Percentiles rank a stretch among this genome's conserved stretches.
These are phyloP conservation scores for Leptobrachium leishanense DNA, from an alignment of 2,113 vertebrate genomes.

Conservation along the genomic window DNA sequence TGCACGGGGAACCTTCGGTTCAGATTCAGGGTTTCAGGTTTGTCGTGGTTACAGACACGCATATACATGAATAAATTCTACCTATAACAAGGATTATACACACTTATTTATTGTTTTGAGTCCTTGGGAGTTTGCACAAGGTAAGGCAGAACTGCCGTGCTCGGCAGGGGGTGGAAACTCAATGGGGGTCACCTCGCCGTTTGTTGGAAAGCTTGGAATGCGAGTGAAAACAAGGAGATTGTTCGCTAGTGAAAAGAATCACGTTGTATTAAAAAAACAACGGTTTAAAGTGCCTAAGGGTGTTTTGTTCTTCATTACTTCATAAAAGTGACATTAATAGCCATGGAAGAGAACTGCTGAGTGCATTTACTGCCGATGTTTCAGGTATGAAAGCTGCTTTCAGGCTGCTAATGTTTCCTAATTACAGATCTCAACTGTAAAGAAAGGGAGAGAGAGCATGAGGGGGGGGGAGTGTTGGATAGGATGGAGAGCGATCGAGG, in stretches of 20 bases:
- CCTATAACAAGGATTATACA: too few relatives aligned
- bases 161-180: not conserved
- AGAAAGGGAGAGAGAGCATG: constrained; percentile 55
- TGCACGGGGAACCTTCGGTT: too few relatives aligned
- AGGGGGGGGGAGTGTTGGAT: constrained; percentile 49
- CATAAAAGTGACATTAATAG: constrained; percentile 85
- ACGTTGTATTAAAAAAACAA: constrained; percentile 74
- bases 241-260: constrained; percentile 59
- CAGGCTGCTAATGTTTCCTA: constrained; percentile 80
- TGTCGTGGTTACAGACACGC: too few relatives aligned
- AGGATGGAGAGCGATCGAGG: constrained; percentile 47
- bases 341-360: constrained; percentile 77
- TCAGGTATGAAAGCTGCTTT: constrained; percentile 79
- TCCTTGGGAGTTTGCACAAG: too few relatives aligned
- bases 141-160: not conserved
- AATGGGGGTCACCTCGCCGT: not conserved
- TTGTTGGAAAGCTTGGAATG: constrained; percentile 6
- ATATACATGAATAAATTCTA: too few relatives aligned
- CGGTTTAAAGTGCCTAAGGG: constrained; percentile 78
- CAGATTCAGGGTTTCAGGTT: too few relatives aligned
- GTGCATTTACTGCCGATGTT: constrained; percentile 78
- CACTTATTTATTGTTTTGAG: too few relatives aligned
- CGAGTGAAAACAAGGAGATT: constrained; percentile 29
- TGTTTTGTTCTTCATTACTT: constrained; percentile 83
- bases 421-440: constrained; percentile 76